phyloP scores from a whole-genome alignment of 2,113 vertebrate genomes.

The Nycticryphes semicollaris region DNA sequence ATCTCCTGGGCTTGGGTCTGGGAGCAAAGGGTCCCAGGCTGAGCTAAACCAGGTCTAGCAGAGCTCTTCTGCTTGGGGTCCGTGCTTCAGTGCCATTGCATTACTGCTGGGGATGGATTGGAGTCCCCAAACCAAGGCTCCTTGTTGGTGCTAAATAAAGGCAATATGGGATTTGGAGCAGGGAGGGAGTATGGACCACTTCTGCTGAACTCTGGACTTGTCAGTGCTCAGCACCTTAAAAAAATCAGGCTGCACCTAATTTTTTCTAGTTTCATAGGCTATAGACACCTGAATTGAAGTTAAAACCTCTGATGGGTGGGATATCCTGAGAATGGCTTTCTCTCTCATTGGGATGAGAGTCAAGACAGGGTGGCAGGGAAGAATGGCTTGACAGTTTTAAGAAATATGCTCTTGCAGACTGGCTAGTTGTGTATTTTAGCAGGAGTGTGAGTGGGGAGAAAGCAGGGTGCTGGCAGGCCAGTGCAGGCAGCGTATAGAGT shows the following conservation, averaged over 20 bases:
- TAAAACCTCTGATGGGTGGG: not conserved
- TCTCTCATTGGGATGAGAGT: not conserved
- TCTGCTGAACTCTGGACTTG: not conserved
- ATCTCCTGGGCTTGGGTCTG: not conserved
- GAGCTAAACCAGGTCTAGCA: not conserved
- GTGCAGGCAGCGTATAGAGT: rapidly evolving
- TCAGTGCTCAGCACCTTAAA: not conserved
- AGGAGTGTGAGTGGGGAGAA: not conserved
- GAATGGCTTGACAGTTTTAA: not conserved
- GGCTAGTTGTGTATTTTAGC: not conserved
- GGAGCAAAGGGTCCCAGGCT: not conserved
- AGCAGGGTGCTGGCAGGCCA: not conserved
- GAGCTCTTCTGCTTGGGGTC: not conserved
- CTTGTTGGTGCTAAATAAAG: not conserved
- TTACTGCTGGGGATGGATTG: not conserved
- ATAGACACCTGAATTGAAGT: not conserved
- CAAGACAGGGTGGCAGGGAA: not conserved
- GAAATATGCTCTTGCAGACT: not conserved
- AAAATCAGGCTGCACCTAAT: not conserved
- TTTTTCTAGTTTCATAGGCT: not conserved
- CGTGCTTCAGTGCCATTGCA: not conserved
- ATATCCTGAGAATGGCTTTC: not conserved
- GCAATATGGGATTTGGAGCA: not conserved
- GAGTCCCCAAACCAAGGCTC: not conserved
- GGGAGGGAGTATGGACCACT: not conserved